Evolutionary conservation across 2,113 vertebrate species (phyloP).

Genomic region (Pongo abelii): DNA sequence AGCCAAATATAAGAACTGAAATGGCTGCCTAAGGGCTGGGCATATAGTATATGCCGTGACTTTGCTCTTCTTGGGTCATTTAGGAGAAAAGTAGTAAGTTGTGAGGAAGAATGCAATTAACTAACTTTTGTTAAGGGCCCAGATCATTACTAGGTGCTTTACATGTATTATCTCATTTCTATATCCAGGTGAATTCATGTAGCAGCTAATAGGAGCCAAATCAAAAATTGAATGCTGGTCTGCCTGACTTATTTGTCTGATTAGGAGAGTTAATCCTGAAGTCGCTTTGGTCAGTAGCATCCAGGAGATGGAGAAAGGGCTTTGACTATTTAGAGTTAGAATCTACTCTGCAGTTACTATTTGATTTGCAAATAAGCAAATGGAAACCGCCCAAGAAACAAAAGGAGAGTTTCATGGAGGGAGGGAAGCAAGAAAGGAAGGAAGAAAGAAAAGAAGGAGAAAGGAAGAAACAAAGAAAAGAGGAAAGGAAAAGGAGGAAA

Average conservation of each 20-base stretch:
- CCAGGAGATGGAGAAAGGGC: neutral
- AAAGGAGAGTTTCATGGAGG: neutral
- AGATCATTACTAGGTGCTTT: neutral
- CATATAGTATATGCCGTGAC: neutral
- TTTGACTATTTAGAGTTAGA: neutral
- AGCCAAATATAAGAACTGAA: neutral
- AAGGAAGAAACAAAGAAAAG: neutral
- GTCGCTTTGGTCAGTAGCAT: neutral
- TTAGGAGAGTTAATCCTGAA: neutral
- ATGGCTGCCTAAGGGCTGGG: neutral
- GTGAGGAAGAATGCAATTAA: neutral
- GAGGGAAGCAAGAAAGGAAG: neutral
- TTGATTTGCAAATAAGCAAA: neutral
- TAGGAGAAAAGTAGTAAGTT: neutral
- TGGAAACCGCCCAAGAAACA: neutral
- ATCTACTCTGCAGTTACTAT: neutral
- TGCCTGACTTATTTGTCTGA: neutral
- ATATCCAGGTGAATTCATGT: neutral
- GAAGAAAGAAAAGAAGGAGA: neutral
- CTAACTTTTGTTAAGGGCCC: neutral
- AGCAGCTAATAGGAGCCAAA: neutral
- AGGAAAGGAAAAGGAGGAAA: neutral
- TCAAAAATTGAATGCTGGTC: neutral
- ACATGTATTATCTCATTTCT: neutral
- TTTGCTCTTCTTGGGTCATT: neutral